These are phyloP conservation scores for Microctenopoma lineatum DNA, from an alignment of 2,797 vertebrate species.

Conservation along the genomic window DNA sequence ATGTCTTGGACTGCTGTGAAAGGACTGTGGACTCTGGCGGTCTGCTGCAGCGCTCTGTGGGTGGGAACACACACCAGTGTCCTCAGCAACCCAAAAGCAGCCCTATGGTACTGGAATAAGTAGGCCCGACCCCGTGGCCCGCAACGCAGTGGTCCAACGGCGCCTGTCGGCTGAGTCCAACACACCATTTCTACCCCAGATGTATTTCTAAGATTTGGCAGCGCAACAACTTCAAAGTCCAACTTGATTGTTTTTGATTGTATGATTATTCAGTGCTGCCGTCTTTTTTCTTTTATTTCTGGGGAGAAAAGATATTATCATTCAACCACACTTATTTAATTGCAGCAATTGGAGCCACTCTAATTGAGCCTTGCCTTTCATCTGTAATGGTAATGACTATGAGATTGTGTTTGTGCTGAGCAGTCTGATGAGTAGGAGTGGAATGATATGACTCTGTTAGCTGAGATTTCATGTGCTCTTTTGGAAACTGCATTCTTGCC, in stretches of 20 bases:
- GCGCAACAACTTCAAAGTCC: slow-evolving; percentile 84
- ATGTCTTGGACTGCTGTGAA: slow-evolving; percentile 71
- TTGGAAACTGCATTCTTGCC: slow-evolving; percentile 13
- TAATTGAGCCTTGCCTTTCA: slow-evolving; percentile 86
- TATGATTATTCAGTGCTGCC: slow-evolving; percentile 86
- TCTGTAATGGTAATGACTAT: slow-evolving; percentile 88
- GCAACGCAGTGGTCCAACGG: slow-evolving; percentile 77
- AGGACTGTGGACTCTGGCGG: slow-evolving; percentile 68
- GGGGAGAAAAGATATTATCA: slow-evolving; percentile 87
- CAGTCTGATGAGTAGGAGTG: slow-evolving; percentile 74
- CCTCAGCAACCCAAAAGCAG: slow-evolving; percentile 72
- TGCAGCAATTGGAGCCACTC: slow-evolving; percentile 87
- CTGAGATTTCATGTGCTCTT: slow-evolving; percentile 36
- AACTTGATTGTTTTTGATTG: slow-evolving; percentile 87
- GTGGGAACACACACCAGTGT: slow-evolving; percentile 79
- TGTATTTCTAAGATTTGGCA: slow-evolving; percentile 83
- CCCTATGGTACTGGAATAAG: slow-evolving; percentile 61
- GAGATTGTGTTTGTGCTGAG: slow-evolving; percentile 83
- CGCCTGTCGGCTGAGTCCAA: slow-evolving; percentile 79
- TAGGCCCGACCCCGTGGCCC: slow-evolving; percentile 69
- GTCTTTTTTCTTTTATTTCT: slow-evolving; percentile 85
- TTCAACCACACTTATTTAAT: slow-evolving; percentile 90
- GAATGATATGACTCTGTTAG: slow-evolving; percentile 54
- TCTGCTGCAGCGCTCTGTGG: slow-evolving; percentile 71
- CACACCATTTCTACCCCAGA: slow-evolving; percentile 82